Conservation (phyloP, 2,113 vertebrate species). For the Malurus cyaneus region DNA sequence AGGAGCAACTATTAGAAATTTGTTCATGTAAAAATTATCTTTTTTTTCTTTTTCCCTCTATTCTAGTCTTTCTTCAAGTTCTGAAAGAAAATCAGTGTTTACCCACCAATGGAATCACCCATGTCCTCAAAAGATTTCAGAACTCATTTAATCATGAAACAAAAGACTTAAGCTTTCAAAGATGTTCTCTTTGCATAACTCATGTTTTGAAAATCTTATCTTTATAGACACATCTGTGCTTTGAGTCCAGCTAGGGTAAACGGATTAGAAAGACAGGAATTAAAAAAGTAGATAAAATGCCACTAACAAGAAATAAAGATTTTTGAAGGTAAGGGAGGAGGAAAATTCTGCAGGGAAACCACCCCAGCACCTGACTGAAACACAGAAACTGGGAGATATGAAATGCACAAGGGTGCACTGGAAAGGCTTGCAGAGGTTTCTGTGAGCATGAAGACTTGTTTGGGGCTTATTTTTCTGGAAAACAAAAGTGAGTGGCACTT, state of each 20-base stretch:
- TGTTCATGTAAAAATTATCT: background rate
- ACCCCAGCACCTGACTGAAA: background rate
- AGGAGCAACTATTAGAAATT: background rate
- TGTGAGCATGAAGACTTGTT: background rate
- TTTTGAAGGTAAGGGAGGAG: background rate
- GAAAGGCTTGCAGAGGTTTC: background rate
- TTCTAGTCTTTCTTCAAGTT: background rate
- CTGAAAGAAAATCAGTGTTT: background rate
- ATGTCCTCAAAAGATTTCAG: background rate
- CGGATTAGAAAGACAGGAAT: background rate
- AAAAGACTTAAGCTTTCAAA: background rate
- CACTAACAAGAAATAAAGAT: background rate
- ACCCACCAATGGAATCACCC: background rate
- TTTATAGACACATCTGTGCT: background rate
- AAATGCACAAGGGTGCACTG: background rate
- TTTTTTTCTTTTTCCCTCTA: background rate
- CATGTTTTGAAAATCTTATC: conserved; percentile 9
- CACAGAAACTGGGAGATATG: background rate
- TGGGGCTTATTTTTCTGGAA: background rate
- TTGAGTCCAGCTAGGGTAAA: background rate
- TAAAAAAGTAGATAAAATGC: background rate
- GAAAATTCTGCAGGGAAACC: background rate
- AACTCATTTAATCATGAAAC: conserved; percentile 5
- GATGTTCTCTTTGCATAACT: background rate
- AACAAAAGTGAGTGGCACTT: background rate